These are phyloP conservation scores for Agapetus fuscipes DNA, from an alignment of 2,888 invertebrate species.

Conservation along the genomic window DNA sequence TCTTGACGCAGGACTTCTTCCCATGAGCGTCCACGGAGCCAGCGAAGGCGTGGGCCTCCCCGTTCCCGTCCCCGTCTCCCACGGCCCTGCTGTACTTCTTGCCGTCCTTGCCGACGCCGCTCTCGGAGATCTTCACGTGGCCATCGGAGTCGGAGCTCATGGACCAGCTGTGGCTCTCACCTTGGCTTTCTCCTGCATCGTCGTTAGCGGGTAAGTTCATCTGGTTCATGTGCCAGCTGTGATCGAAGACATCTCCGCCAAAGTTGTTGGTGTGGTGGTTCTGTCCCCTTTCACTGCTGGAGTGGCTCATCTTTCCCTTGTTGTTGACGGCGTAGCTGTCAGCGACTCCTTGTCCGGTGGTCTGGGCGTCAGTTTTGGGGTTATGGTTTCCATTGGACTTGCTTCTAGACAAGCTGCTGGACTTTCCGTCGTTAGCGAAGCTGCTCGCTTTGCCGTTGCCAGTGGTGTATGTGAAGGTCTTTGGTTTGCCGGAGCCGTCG, in stretches of 20 bases:
- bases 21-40: not conserved
- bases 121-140: not conserved
- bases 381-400: conserved; percentile 7
- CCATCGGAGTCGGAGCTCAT: conserved; percentile 1
- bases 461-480: conserved; percentile 8
- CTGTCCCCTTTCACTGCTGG: conserved; percentile 1
- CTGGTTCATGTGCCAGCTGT: too few relatives aligned
- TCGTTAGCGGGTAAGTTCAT: too few relatives aligned
- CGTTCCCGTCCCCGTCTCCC: not conserved
- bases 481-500: conserved; percentile 10
- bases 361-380: conserved; percentile 6
- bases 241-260: too few relatives aligned
- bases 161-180: not conserved
- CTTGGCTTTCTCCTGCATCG: too few relatives aligned
- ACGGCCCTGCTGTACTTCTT: not conserved
- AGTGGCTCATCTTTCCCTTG: conserved; percentile 4
- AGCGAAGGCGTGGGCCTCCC: not conserved
- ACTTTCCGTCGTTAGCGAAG: not conserved
- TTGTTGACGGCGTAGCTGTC: conserved; percentile 6
- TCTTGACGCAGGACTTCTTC: not conserved
- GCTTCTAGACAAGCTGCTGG: conserved; percentile 5
- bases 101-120: not conserved
- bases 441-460: conserved; percentile 7
- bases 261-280: not conserved
- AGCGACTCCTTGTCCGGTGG: conserved; percentile 11